Evolutionary conservation across 1,140 invertebrate genomes (phyloP).

Genomic region (Tetranychus urticae): DNA sequence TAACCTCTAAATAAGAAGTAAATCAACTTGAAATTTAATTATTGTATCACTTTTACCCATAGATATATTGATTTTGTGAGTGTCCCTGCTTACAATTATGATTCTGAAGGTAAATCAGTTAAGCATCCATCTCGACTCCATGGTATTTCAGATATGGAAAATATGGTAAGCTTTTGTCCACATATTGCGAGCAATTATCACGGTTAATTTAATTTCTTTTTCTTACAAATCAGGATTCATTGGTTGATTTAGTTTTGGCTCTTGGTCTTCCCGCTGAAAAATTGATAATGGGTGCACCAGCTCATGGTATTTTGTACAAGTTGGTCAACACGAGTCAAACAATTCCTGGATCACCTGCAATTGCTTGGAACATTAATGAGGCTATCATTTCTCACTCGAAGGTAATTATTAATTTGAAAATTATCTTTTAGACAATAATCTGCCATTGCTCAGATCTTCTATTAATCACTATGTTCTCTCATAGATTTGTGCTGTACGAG

Average conservation of each 20-base stretch:
- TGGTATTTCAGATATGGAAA: slow-evolving; percentile 10
- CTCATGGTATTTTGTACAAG: slow-evolving; percentile 4
- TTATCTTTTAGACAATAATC: no score
- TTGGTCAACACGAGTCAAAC: not conserved
- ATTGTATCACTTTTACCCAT: not conserved
- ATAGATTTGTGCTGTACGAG: slow-evolving; percentile 8
- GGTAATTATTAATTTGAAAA: not conserved
- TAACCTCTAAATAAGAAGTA: no score
- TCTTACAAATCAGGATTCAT: slow-evolving; percentile 1
- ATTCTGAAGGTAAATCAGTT: not conserved
- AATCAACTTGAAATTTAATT: not conserved
- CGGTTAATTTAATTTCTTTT: not conserved
- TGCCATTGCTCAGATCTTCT: no score
- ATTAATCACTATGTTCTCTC: not conserved
- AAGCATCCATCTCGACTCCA: slow-evolving; percentile 9
- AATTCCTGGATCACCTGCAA: slow-evolving; percentile 1
- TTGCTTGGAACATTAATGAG: slow-evolving; percentile 1
- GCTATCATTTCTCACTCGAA: slow-evolving; percentile 2
- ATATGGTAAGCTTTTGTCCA: slow-evolving; percentile 1
- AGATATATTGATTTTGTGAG: slow-evolving; percentile 7
- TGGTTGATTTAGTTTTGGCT: slow-evolving; percentile 8
- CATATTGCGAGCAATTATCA: not conserved
- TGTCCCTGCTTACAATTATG: slow-evolving; percentile 9
- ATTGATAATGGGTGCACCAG: slow-evolving; percentile 8
- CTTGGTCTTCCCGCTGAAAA: slow-evolving; percentile 4